Evolutionary conservation across 2,113 vertebrate genomes (phyloP).

Genomic region (Polypterus bichir): DNA sequence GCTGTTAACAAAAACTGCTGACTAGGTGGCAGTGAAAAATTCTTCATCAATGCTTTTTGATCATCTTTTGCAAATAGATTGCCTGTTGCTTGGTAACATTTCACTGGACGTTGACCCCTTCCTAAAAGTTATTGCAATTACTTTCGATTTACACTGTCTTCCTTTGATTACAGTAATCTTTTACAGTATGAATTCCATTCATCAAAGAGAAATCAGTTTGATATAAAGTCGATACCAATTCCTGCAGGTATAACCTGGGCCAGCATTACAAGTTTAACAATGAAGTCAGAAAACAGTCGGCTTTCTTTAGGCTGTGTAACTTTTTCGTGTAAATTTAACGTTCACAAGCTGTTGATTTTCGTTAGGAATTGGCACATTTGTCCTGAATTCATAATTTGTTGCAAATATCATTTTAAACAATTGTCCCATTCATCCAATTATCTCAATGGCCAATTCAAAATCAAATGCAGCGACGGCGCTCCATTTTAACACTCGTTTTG

Average conservation of each 20-base stretch:
- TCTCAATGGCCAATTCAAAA: too few species aligned
- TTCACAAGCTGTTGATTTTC: too few species aligned
- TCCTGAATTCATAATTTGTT: too few species aligned
- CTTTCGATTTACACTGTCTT: constrained; percentile 62
- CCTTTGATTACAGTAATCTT: constrained; percentile 72
- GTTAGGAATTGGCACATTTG: too few species aligned
- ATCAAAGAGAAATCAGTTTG: constrained; percentile 33
- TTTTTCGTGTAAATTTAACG: too few species aligned
- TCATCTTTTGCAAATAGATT: constrained; percentile 63
- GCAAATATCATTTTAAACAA: too few species aligned
- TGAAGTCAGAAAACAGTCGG: too few species aligned
- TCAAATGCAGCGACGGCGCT: too few species aligned
- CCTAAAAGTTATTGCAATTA: constrained; percentile 66
- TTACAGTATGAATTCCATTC: constrained; percentile 47
- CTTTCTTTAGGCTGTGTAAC: too few species aligned
- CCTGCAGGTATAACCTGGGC: constrained; percentile 5
- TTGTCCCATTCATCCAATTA: too few species aligned
- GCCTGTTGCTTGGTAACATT: constrained; percentile 76
- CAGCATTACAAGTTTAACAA: too few species aligned
- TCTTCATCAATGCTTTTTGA: constrained; percentile 55
- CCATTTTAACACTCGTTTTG: too few species aligned
- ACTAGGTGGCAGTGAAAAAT: constrained; percentile 49
- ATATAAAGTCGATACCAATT: constrained; percentile 32
- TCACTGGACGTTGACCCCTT: constrained; percentile 66
- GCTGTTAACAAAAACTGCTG: constrained; percentile 62